phyloP scores from a whole-genome alignment of 2,113 vertebrate species.

The Larimichthys polyactis region DNA sequence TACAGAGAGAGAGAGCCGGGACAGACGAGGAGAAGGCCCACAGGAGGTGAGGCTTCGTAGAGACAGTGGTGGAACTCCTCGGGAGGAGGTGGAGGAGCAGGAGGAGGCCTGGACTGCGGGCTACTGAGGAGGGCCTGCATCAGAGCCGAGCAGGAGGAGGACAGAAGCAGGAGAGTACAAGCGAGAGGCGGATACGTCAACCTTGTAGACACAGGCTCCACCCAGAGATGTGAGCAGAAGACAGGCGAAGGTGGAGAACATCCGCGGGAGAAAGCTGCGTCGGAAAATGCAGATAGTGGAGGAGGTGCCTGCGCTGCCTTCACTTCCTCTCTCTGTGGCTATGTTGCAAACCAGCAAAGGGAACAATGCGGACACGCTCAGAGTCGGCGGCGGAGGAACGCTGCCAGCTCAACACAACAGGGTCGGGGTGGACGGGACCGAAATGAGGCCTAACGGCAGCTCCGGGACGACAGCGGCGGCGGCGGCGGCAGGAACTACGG shows the following conservation, averaged over 20 bases:
- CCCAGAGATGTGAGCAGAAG: constrained; percentile 92
- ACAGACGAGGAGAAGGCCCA: constrained; percentile 38
- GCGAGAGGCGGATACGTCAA: constrained; percentile 71
- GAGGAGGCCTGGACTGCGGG: constrained; percentile 51
- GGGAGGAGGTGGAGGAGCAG: constrained; percentile 38
- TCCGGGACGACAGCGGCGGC: constrained; percentile 47
- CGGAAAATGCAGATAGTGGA: constrained; percentile 96
- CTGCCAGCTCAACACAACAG: constrained; percentile 84
- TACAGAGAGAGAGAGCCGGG: constrained; percentile 85
- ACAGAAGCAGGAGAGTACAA: constrained; percentile 18
- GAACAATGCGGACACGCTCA: constrained; percentile 83
- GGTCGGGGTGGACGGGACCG: constrained; percentile 55
- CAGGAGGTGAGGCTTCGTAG: constrained; percentile 48
- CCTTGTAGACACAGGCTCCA: constrained; percentile 79
- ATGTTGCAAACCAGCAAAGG: constrained; percentile 92
- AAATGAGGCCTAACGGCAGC: constrained; percentile 38
- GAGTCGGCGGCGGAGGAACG: constrained; percentile 73
- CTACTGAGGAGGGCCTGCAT: constrained; percentile 43
- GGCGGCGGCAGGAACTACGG: constrained; percentile 73
- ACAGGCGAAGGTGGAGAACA: constrained; percentile 88
- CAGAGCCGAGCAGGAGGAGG: constrained; percentile 53
- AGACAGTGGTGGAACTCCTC: constrained; percentile 56
- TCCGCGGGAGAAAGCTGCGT: constrained; percentile 78
- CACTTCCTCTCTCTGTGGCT: constrained; percentile 80
- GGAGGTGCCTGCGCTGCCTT: constrained; percentile 89